Evolutionary conservation across 2,797 vertebrate species (phyloP).

Genomic region (Alosa sapidissima): DNA sequence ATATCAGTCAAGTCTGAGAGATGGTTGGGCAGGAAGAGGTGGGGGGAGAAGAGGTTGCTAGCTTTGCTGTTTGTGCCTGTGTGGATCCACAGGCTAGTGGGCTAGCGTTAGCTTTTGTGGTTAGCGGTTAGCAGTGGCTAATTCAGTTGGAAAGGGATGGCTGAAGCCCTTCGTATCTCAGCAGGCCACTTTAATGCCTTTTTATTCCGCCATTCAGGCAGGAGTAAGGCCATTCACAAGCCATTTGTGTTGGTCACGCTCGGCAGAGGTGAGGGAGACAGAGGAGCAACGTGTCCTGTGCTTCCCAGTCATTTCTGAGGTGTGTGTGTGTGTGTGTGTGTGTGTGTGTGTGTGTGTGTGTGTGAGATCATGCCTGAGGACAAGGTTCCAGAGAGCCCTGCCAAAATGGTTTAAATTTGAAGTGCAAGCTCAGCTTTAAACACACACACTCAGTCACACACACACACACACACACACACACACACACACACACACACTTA

Average conservation of each 20-base stretch:
- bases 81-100: neutral
- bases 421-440: constrained; percentile 18
- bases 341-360: neutral
- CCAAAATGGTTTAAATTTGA: constrained; percentile 24
- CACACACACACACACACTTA: neutral
- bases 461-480: neutral
- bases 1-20: neutral
- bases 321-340: constrained; percentile 10
- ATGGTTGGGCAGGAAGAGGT: neutral
- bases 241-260: constrained; percentile 17
- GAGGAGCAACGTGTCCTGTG: neutral
- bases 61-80: neutral
- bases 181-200: constrained; percentile 19
- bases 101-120: neutral
- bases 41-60: neutral
- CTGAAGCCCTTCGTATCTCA: neutral
- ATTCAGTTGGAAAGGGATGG: neutral
- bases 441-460: neutral
- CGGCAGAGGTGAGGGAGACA: neutral
- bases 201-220: neutral
- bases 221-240: constrained; percentile 3
- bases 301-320: neutral
- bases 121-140: neutral
- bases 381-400: constrained; percentile 15
- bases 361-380: neutral